Percentiles rank a stretch among this genome's conserved stretches.
Evolutionary conservation across 2,113 vertebrate genomes (phyloP).

Genomic region (Rissa tridactyla): DNA sequence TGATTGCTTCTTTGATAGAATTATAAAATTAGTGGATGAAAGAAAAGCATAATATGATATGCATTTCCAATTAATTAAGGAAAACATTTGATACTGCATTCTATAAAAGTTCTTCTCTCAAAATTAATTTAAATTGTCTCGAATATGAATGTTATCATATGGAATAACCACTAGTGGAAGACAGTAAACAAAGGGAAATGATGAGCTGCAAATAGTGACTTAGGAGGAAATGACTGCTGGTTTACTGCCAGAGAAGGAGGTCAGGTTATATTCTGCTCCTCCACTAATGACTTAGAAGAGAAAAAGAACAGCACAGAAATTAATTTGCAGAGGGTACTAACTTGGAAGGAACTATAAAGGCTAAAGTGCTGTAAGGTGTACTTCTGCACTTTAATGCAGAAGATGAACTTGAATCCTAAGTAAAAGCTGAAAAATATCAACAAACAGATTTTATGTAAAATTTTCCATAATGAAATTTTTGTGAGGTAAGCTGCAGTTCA

Average conservation of each 20-base stretch:
- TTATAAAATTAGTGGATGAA: conserved; percentile 14
- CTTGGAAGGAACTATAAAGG: background rate
- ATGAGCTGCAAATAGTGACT: background rate
- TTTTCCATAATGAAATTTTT: background rate
- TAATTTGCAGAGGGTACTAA: background rate
- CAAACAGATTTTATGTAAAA: background rate
- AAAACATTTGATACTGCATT: background rate
- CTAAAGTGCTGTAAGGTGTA: background rate
- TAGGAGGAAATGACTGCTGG: background rate
- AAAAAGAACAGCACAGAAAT: background rate
- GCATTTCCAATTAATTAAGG: conserved; percentile 23
- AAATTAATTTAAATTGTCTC: conserved; percentile 46
- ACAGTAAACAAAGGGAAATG: conserved; percentile 16
- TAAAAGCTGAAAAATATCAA: background rate
- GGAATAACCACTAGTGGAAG: background rate
- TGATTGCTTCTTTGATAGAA: conserved; percentile 26
- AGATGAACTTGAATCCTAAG: background rate
- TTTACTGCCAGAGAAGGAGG: background rate
- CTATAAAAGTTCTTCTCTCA: background rate
- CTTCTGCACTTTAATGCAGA: background rate
- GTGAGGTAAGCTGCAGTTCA: background rate
- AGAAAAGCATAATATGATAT: background rate
- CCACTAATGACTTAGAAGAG: background rate
- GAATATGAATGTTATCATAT: background rate
- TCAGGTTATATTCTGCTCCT: background rate